Conservation (phyloP, 2,113 vertebrate species). For the Perccottus glenii region DNA sequence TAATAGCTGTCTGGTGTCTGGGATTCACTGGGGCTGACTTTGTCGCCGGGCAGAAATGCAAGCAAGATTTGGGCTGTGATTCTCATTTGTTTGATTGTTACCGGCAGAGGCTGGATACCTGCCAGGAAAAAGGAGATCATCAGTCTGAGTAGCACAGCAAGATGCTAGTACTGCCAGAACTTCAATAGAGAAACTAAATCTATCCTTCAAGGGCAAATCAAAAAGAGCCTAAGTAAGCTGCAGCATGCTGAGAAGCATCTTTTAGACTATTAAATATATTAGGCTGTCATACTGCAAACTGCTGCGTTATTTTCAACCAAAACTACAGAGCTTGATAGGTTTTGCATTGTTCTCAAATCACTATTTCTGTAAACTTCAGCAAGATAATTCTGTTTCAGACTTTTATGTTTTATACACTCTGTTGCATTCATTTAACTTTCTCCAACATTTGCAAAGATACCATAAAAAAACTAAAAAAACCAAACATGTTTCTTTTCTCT, state of each 20-base stretch:
- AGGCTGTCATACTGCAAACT: slow-evolving; percentile 31
- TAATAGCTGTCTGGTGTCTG: slow-evolving; percentile 54
- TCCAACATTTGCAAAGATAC: neutral
- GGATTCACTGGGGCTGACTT: slow-evolving; percentile 29
- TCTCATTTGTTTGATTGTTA: slow-evolving; percentile 79
- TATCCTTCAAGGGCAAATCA: slow-evolving; percentile 70
- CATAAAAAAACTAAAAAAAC: neutral
- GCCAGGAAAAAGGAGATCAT: slow-evolving; percentile 70
- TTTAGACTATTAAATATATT: slow-evolving; percentile 49
- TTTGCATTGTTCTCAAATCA: slow-evolving; percentile 3
- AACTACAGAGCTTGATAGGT: slow-evolving; percentile 20
- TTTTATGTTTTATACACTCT: slow-evolving; percentile 15
- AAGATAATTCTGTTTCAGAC: slow-evolving; percentile 13
- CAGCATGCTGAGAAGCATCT: slow-evolving; percentile 39
- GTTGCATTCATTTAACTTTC: slow-evolving; percentile 19
- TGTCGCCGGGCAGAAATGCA: slow-evolving; percentile 46
- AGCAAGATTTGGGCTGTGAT: slow-evolving; percentile 49
- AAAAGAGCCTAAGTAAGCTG: slow-evolving; percentile 46
- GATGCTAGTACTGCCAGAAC: slow-evolving; percentile 64
- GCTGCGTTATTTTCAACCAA: slow-evolving; percentile 29
- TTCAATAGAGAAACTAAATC: slow-evolving; percentile 65
- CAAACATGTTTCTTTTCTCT: slow-evolving; percentile 33
- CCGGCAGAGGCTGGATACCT: slow-evolving; percentile 70
- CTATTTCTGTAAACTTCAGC: neutral
- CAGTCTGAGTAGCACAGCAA: slow-evolving; percentile 70